A percentile compares a stretch with the other conserved stretches of the same genome.
Conservation (phyloP, 2,888 invertebrate species). For the Agrotis puta region DNA sequence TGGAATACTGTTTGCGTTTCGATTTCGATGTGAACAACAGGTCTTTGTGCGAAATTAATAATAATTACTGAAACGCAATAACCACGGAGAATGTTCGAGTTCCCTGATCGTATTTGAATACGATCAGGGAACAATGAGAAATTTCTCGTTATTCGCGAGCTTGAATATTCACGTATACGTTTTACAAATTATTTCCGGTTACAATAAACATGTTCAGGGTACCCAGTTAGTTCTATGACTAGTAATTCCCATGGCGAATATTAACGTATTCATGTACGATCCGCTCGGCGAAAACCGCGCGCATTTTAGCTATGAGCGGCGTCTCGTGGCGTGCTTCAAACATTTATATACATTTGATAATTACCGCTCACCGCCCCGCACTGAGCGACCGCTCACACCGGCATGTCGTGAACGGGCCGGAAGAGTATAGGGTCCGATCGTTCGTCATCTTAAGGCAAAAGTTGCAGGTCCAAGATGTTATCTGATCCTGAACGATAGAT, state of each 20-base stretch:
- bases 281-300: too few relatives aligned
- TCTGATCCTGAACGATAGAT: too few relatives aligned
- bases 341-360: too few relatives aligned
- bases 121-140: slow-evolving; percentile 10
- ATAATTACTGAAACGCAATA: slow-evolving; percentile 37
- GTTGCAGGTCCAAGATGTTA: neutral
- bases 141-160: neutral
- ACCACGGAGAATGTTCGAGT: slow-evolving; percentile 19
- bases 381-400: too few relatives aligned
- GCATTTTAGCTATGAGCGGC: too few relatives aligned
- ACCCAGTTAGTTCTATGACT: neutral
- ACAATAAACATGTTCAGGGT: neutral
- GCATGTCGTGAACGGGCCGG: too few relatives aligned
- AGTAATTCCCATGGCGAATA: too few relatives aligned
- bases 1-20: slow-evolving; percentile 13
- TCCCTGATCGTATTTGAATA: too few relatives aligned
- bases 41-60: slow-evolving; percentile 44
- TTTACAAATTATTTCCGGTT: neutral
- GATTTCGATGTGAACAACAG: slow-evolving; percentile 25
- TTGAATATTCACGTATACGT: neutral
- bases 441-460: neutral
- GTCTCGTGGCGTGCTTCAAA: too few relatives aligned
- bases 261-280: too few relatives aligned
- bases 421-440: too few relatives aligned
- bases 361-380: too few relatives aligned